Base-by-base conservation (phyloP, 2,888 invertebrate genomes). In the Brenthis hecate region DNA sequence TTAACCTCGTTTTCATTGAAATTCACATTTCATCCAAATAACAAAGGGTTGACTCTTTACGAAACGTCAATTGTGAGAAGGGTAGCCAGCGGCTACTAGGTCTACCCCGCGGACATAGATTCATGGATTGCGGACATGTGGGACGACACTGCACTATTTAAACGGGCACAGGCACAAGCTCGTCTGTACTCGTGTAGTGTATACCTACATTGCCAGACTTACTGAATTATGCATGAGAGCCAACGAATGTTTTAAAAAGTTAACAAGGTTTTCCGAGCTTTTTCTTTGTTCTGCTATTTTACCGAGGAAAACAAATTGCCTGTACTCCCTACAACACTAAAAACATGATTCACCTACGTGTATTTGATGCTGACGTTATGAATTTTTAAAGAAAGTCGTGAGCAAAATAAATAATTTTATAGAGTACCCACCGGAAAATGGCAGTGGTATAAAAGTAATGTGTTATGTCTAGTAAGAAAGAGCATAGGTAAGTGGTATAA, bases 161-260 rank as follows among this genome's bases (percentile, higher is more conserved):
- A 80, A 80, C 76, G 71, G 50, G 57, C 56, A 56, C 56, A 23
- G 48, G 56, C 61, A 48, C 32, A 36, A 32, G 48, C 48, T 58
- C 58, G 58, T 58, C 62, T 50, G 50, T 50, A 58, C 43, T n/a
- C 65, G 51, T 56, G 62, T 47, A 63, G 36, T 69, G 68, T 72
- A 66, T 74, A 75, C 65, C 57, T 66, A 74, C 72, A 80, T 80
- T 79, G 81, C 81, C 78, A 78, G 80, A 80, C 76, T 81, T 77
- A 75, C 81, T 90, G 90, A 90, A 91, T 91, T 86, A 91, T 88
- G 81, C 87, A 91, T 88, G 87, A 89, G 76, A 81, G 78, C 84
- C 85, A 85, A 85, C 85, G 85, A 88, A 89, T 88, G 86, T 86
- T 90, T 91, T 90, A 89, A 90, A 91, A 91, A 91, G 88, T 90